Percentiles rank a stretch among this genome's conserved stretches.
Evolutionary conservation across 2,797 vertebrate species (phyloP).

Genomic region (Ispidina picta): DNA sequence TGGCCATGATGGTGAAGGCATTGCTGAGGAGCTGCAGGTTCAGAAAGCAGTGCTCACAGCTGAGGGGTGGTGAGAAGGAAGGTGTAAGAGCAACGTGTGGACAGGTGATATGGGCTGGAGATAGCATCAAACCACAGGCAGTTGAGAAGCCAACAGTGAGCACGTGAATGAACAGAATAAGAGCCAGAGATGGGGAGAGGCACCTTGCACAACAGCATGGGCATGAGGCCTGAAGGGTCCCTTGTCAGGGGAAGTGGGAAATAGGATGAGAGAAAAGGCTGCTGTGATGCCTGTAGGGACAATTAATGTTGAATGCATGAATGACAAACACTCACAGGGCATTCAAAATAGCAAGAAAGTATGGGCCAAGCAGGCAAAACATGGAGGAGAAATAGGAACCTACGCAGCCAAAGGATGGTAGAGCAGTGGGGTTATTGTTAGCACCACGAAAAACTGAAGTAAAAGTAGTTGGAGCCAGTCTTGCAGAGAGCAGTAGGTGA

Average conservation of each 20-base stretch:
- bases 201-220: background rate
- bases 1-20: background rate
- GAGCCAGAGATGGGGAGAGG: background rate
- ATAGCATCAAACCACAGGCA: background rate
- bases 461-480: background rate
- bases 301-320: background rate
- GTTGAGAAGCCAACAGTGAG: background rate
- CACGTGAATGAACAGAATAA: background rate
- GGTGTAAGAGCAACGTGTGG: background rate
- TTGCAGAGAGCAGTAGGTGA: background rate
- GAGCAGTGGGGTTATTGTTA: background rate
- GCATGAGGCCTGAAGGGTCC: background rate
- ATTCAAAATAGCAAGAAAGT: background rate
- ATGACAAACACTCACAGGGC: background rate
- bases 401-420: background rate
- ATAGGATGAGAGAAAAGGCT: background rate
- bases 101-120: background rate
- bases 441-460: background rate
- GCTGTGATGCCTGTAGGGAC: background rate
- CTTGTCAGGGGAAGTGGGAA: background rate
- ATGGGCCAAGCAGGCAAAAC: background rate
- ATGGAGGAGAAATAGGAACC: background rate
- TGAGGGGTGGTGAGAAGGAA: background rate
- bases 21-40: background rate
- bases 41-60: background rate